Evolutionary conservation across 1,140 invertebrate genomes (phyloP).

Genomic region (Drosophila littoralis): DNA sequence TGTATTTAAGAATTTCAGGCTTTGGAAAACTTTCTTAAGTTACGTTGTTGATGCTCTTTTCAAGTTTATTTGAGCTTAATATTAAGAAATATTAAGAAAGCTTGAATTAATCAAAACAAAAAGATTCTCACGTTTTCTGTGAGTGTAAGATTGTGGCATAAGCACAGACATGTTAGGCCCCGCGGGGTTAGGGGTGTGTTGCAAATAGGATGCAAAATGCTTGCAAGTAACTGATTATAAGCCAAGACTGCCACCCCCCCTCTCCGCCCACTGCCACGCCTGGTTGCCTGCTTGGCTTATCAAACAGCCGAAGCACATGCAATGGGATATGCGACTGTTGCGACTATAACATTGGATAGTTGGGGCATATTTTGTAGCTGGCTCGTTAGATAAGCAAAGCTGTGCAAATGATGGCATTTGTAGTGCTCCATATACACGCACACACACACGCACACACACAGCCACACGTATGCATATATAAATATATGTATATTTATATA

Average conservation of each 20-base stretch:
- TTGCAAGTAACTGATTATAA: conserved; percentile 83
- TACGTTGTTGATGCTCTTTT: too few relatives aligned
- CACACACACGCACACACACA: background rate
- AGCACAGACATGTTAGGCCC: background rate
- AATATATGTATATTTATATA: background rate
- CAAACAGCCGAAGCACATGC: conserved; percentile 13
- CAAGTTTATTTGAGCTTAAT: too few relatives aligned
- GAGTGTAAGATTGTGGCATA: background rate
- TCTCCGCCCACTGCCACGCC: background rate
- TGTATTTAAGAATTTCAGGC: too few relatives aligned
- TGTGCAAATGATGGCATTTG: conserved; percentile 35
- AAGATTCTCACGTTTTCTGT: background rate
- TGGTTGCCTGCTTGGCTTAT: conserved; percentile 21
- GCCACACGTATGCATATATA: too few relatives aligned
- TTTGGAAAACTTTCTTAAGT: too few relatives aligned
- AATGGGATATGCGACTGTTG: conserved; percentile 15
- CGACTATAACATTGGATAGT: background rate
- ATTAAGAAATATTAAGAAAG: too few relatives aligned
- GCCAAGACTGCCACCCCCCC: background rate
- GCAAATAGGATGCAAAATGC: conserved; percentile 78
- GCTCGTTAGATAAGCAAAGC: conserved; percentile 39
- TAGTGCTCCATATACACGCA: background rate
- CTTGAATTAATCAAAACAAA: too few relatives aligned
- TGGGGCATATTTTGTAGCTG: conserved; percentile 13
- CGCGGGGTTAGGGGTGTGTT: background rate